Evolutionary conservation across 2,888 invertebrate genomes (phyloP).

Genomic region (Diarsia dahlii): DNA sequence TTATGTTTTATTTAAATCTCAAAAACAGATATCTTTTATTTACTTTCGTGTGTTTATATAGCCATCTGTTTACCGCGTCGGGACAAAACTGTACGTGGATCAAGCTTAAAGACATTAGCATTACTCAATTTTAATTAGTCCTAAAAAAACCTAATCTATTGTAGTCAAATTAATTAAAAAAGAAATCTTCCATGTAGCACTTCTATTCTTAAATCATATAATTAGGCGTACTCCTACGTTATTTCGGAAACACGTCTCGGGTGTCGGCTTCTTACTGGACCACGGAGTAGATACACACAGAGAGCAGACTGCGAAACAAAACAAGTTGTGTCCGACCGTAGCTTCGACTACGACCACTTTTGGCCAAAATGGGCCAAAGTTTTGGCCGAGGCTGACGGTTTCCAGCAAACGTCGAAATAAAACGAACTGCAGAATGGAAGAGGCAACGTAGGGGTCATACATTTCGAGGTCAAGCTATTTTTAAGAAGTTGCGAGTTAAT

Average conservation of each 20-base stretch:
- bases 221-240: constrained; percentile 47
- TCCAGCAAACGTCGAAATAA: too few relatives aligned
- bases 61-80: not conserved
- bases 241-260: constrained; percentile 49
- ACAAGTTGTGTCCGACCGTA: not conserved
- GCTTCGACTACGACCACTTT: not conserved
- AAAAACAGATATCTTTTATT: not conserved
- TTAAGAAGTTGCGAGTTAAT: too few relatives aligned
- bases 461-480: too few relatives aligned
- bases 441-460: not conserved
- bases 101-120: not conserved
- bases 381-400: too few relatives aligned
- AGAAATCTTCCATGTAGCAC: constrained; percentile 11
- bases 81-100: not conserved
- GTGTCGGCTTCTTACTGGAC: not conserved
- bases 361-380: not conserved
- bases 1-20: not conserved
- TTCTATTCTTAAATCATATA: constrained; percentile 56
- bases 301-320: not conserved
- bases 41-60: too few relatives aligned
- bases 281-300: constrained; percentile 16
- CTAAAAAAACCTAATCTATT: constrained; percentile 25
- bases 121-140: constrained; percentile 20
- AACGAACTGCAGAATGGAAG: not conserved
- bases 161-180: constrained; percentile 24